phyloP scores from a whole-genome alignment of 2,888 invertebrate species.

The Halictus quadricinctus region DNA sequence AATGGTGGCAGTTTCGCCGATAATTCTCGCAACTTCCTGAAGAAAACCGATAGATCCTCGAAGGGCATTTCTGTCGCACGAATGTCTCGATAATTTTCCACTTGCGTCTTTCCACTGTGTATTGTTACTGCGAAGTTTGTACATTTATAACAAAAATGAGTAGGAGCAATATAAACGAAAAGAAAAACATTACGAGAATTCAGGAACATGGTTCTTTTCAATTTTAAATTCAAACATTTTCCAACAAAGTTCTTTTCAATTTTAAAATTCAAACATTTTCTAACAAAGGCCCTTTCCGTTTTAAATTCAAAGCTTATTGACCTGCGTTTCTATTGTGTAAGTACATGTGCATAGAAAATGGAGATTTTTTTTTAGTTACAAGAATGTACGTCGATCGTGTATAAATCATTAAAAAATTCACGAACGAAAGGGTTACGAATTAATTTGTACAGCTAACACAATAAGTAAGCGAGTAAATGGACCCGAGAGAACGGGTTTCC shows the following conservation, averaged over 20 bases:
- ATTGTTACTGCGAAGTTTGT: too few species aligned
- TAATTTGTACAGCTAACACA: neutral
- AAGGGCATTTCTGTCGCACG: constrained; percentile 21
- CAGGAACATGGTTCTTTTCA: too few species aligned
- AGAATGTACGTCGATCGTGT: neutral
- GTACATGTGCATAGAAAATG: too few species aligned
- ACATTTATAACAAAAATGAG: too few species aligned
- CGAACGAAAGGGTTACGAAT: neutral
- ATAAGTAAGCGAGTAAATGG: neutral
- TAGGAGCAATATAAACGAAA: too few species aligned
- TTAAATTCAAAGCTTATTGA: too few species aligned
- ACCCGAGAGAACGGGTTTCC: neutral
- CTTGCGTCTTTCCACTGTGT: neutral
- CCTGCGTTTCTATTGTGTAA: too few species aligned
- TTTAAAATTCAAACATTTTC: too few species aligned
- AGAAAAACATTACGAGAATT: too few species aligned
- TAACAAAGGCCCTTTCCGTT: too few species aligned
- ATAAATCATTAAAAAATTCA: neutral
- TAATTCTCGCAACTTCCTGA: neutral
- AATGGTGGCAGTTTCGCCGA: constrained; percentile 4
- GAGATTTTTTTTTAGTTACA: neutral
- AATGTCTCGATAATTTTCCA: constrained; percentile 41
- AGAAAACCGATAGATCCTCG: constrained; percentile 28
- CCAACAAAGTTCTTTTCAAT: too few species aligned
- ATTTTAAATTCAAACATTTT: too few species aligned